Evolutionary conservation across 1,140 invertebrate species (phyloP).

Genomic region (Maconellicoccus hirsutus): DNA sequence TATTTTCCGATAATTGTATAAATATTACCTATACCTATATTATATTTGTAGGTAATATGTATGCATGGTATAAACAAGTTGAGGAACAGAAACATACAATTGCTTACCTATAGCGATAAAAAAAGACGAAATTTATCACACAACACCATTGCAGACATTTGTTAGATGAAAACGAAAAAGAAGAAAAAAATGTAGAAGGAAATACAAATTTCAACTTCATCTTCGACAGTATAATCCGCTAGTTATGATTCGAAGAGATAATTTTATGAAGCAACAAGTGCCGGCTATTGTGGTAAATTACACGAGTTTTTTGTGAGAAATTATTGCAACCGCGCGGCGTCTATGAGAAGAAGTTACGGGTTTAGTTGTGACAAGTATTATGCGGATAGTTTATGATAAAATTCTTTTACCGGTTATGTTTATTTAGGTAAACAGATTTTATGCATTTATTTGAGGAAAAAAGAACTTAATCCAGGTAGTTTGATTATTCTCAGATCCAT

Average conservation of each 20-base stretch:
- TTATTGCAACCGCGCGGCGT: background rate
- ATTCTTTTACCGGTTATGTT: background rate
- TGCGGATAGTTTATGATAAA: background rate
- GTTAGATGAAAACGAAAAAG: background rate
- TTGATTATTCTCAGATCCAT: too few relatives aligned
- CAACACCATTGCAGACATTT: background rate
- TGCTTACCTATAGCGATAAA: too few relatives aligned
- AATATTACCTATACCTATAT: too few relatives aligned
- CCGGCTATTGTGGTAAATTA: background rate
- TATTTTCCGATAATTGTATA: too few relatives aligned
- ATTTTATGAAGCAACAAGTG: background rate
- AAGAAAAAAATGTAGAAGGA: background rate
- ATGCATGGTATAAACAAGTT: too few relatives aligned
- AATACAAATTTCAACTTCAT: background rate
- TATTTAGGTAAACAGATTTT: background rate
- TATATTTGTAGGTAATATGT: too few relatives aligned
- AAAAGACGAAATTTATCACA: background rate
- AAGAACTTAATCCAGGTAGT: background rate
- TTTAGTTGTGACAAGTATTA: slow-evolving; percentile 1
- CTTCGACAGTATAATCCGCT: background rate
- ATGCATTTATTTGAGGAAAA: background rate
- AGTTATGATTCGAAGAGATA: background rate
- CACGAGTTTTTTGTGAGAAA: background rate
- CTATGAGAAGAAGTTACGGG: background rate
- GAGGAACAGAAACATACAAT: too few relatives aligned